Percentiles rank a stretch among this genome's conserved stretches.
These are phyloP conservation scores for Myodes glareolus DNA, from an alignment of 2,113 vertebrate genomes.

Conservation along the genomic window DNA sequence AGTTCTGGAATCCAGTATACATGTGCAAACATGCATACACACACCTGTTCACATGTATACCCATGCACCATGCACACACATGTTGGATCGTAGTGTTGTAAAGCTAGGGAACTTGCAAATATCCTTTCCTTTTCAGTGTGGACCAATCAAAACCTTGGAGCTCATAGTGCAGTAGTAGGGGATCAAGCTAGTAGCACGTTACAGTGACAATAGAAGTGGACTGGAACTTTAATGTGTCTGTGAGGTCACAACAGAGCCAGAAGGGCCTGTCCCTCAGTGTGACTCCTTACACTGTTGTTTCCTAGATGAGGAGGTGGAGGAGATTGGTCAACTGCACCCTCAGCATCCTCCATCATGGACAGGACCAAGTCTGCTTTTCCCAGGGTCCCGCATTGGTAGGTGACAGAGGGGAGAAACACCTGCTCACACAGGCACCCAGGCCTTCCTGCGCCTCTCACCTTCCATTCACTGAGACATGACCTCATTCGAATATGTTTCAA, in stretches of 20 bases:
- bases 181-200: too few species aligned
- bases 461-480: neutral
- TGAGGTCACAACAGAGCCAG: neutral
- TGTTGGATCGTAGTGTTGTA: neutral
- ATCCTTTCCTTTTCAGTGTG: neutral
- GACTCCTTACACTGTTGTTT: neutral
- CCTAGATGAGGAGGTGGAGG: neutral
- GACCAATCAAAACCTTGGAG: neutral
- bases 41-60: neutral
- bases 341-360: rapidly evolving
- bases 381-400: rapidly evolving
- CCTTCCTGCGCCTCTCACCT: neutral
- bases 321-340: neutral
- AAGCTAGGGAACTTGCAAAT: neutral
- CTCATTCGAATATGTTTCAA: neutral
- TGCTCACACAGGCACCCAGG: neutral
- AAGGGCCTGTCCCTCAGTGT: neutral
- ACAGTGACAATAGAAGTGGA: neutral
- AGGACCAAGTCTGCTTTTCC: neutral
- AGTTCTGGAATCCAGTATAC: neutral
- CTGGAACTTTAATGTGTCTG: neutral
- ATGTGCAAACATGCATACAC: neutral
- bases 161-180: neutral
- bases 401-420: rapidly evolving
- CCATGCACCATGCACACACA: neutral